Evolutionary conservation across 2,797 vertebrate genomes (phyloP).

Genomic region (Dendrocincla tyrannina): DNA sequence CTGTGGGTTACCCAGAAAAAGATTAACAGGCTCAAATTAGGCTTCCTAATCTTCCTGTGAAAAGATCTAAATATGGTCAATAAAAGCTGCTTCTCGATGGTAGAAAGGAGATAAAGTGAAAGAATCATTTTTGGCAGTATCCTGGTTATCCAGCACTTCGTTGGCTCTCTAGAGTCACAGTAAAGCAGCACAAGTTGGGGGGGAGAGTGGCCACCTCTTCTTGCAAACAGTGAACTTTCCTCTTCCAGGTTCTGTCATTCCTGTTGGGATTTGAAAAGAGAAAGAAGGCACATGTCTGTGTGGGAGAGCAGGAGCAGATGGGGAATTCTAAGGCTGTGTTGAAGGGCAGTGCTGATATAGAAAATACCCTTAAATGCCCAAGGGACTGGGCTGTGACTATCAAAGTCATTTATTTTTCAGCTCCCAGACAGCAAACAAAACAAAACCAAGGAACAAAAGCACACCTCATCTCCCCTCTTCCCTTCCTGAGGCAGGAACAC

Average conservation of each 20-base stretch:
- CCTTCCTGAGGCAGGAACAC: slow-evolving; percentile 7
- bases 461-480: neutral
- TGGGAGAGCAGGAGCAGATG: slow-evolving; percentile 39
- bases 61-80: neutral
- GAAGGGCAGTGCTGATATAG: slow-evolving; percentile 25
- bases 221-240: neutral
- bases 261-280: slow-evolving; percentile 2
- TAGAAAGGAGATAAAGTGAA: neutral
- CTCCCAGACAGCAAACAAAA: slow-evolving; percentile 14
- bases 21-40: slow-evolving; percentile 12
- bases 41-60: neutral
- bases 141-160: neutral
- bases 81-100: neutral
- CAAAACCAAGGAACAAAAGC: slow-evolving; percentile 5
- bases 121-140: neutral
- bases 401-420: slow-evolving; percentile 33
- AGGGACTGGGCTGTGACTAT: neutral
- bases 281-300: slow-evolving; percentile 8
- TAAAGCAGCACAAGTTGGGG: neutral
- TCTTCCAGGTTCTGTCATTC: slow-evolving; percentile 4
- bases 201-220: neutral
- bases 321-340: neutral
- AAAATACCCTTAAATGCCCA: slow-evolving; percentile 28
- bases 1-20: slow-evolving; percentile 9
- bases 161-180: neutral